Evolutionary conservation across 1,140 invertebrate species (phyloP).

Genomic region (Marisa cornuarietis): DNA sequence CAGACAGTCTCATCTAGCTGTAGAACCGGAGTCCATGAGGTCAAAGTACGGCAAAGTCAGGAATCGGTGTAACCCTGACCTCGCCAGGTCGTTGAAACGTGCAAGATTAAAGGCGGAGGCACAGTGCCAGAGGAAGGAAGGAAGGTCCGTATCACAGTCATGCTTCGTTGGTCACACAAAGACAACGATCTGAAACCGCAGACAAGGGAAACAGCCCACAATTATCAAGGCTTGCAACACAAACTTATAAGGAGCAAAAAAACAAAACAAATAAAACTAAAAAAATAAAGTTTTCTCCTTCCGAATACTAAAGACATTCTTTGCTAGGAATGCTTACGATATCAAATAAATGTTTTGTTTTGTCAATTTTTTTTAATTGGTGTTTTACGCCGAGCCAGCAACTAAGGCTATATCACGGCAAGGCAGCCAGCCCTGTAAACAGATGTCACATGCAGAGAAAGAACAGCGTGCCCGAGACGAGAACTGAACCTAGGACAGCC

Average conservation of each 20-base stretch:
- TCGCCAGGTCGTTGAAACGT: background rate
- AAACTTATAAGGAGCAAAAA: background rate
- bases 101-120: background rate
- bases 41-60: background rate
- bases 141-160: slow-evolving; percentile 15
- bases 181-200: background rate
- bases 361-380: too few relatives aligned
- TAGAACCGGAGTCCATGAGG: background rate
- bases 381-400: too few relatives aligned
- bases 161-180: background rate
- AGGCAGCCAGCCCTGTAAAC: too few relatives aligned
- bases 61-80: background rate
- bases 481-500: too few relatives aligned
- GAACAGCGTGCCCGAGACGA: too few relatives aligned
- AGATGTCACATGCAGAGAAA: too few relatives aligned
- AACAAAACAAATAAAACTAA: background rate
- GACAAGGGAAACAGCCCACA: too few relatives aligned
- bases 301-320: background rate
- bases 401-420: too few relatives aligned
- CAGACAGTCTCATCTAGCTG: background rate
- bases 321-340: too few relatives aligned
- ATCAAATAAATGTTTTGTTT: too few relatives aligned
- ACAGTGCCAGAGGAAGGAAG: background rate
- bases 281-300: background rate
- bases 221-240: background rate